These are phyloP conservation scores for Hyles euphorbiae DNA, from an alignment of 1,140 invertebrate genomes.

Conservation along the genomic window DNA sequence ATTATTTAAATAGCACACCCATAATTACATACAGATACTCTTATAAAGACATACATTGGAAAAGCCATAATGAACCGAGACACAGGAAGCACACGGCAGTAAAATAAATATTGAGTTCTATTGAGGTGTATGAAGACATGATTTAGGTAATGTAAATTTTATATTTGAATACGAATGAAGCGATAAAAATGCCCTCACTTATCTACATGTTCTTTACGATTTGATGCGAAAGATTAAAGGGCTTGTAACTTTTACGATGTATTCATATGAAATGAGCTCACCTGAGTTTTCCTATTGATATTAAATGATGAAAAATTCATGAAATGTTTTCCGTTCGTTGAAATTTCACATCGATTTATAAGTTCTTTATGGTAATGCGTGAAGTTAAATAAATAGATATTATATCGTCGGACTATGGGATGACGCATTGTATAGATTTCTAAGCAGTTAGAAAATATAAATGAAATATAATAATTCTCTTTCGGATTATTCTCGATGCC, in stretches of 20 bases:
- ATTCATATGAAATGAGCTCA: conserved; percentile 26
- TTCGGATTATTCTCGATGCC: too few relatives aligned
- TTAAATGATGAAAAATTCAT: conserved; percentile 16
- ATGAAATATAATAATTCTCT: neutral
- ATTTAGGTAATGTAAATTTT: conserved; percentile 8
- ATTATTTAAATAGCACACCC: too few relatives aligned
- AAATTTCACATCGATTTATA: conserved; percentile 9
- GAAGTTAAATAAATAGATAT: too few relatives aligned
- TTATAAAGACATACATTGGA: too few relatives aligned
- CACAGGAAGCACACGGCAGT: too few relatives aligned
- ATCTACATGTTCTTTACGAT: conserved; percentile 16
- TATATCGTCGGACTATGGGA: too few relatives aligned
- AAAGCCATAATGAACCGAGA: too few relatives aligned
- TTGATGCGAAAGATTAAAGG: conserved; percentile 22
- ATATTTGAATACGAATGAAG: conserved; percentile 19
- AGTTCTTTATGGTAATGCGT: neutral
- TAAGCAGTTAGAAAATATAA: conserved; percentile 1
- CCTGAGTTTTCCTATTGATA: conserved; percentile 19
- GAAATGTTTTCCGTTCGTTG: conserved; percentile 8
- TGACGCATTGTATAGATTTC: too few relatives aligned
- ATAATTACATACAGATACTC: too few relatives aligned
- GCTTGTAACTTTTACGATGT: conserved; percentile 20
- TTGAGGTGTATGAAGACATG: conserved; percentile 1
- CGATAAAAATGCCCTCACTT: conserved; percentile 13
- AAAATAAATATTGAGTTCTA: too few relatives aligned